Percentiles rank a stretch among this genome's conserved stretches.
Evolutionary conservation across 30 jellyfish, hydroid and myxozoan genomes (phyloP).

Genomic region (Nemopilema nomurai): DNA sequence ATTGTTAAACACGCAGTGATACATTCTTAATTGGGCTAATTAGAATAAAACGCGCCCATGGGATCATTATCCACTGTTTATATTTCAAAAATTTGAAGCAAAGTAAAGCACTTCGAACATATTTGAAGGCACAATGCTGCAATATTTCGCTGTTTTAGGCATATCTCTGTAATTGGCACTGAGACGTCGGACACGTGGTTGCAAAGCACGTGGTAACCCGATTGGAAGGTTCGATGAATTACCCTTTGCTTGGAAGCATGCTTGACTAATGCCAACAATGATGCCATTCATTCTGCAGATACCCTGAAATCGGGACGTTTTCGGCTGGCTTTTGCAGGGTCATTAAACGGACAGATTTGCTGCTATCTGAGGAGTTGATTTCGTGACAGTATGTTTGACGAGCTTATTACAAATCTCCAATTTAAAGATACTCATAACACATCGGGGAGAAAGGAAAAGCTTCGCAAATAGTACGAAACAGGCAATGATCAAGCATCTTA

Average conservation of each 20-base stretch:
- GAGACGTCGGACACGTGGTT: too few relatives aligned
- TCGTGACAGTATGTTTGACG: conserved; percentile 66
- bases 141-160: too few relatives aligned
- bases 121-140: too few relatives aligned
- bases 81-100: too few relatives aligned
- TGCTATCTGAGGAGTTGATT: conserved; percentile 2
- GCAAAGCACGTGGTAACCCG: too few relatives aligned
- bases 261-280: background rate
- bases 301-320: background rate
- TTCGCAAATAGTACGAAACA: conserved; percentile 1
- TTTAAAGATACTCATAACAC: conserved; percentile 12
- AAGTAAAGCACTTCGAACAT: too few relatives aligned
- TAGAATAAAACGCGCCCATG: too few relatives aligned
- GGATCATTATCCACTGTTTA: too few relatives aligned
- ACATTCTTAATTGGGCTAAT: too few relatives aligned
- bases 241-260: background rate
- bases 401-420: conserved; percentile 25
- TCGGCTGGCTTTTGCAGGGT: conserved; percentile 1
- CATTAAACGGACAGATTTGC: conserved; percentile 45
- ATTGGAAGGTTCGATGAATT: too few relatives aligned
- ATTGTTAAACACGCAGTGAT: too few relatives aligned
- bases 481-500: conserved; percentile 21
- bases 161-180: too few relatives aligned
- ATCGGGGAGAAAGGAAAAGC: conserved; percentile 6
- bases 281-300: background rate